Evolutionary conservation across 2,888 invertebrate species (phyloP).

Genomic region (Oscheius sp.): DNA sequence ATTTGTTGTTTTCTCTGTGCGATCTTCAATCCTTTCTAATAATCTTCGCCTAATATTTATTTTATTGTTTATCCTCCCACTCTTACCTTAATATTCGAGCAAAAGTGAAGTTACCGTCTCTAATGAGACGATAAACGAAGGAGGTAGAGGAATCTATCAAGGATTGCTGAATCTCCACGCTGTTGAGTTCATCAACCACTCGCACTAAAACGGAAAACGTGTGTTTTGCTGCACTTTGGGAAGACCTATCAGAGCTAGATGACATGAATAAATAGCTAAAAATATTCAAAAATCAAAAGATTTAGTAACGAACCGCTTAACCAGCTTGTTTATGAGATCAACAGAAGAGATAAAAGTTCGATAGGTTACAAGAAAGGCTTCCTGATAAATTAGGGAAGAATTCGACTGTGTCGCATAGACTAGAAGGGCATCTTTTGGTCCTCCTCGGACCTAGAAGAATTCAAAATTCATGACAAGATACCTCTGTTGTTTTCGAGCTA

Average conservation of each 20-base stretch:
- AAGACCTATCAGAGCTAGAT: conserved; percentile 62
- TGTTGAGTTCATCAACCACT: conserved; percentile 86
- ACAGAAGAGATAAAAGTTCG: conserved; percentile 62
- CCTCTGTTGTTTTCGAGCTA: conserved; percentile 42
- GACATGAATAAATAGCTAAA: conserved; percentile 64
- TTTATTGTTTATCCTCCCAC: background rate
- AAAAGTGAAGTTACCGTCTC: conserved; percentile 88
- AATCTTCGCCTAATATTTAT: conserved; percentile 20
- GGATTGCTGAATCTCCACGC: conserved; percentile 52
- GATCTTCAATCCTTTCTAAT: conserved; percentile 30
- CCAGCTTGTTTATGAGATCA: conserved; percentile 65
- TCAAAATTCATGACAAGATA: conserved; percentile 22
- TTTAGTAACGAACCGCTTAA: conserved; percentile 49
- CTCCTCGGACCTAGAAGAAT: conserved; percentile 81
- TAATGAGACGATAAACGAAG: conserved; percentile 90
- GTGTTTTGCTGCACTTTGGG: conserved; percentile 82
- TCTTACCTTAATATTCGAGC: conserved; percentile 74
- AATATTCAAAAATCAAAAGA: background rate
- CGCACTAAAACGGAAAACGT: conserved; percentile 90
- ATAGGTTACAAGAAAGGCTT: conserved; percentile 97
- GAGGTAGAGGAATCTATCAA: conserved; percentile 78
- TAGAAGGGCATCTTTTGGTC: conserved; percentile 89
- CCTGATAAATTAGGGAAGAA: conserved; percentile 83
- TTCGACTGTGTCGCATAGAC: conserved; percentile 87
- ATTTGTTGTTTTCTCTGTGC: conserved; percentile 18